Percentiles rank a stretch among this genome's conserved stretches.
These are phyloP conservation scores for Allobates femoralis DNA, from an alignment of 2,797 vertebrate genomes.

Conservation along the genomic window DNA sequence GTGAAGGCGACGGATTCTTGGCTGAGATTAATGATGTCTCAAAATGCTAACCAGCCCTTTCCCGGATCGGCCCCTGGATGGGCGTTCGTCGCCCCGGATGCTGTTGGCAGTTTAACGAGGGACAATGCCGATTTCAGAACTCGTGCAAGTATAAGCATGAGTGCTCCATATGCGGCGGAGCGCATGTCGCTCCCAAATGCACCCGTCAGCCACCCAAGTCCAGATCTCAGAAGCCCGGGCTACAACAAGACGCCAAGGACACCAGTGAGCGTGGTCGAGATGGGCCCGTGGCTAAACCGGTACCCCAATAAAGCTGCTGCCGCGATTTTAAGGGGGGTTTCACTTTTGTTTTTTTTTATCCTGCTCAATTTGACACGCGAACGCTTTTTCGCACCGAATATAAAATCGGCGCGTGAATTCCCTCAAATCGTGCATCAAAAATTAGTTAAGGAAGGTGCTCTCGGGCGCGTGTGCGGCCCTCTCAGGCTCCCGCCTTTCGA, in stretches of 20 bases:
- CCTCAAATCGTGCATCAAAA: not conserved
- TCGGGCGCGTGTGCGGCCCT: not conserved
- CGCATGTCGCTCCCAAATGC: too few relatives aligned
- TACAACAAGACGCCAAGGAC: not conserved
- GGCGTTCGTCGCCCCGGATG: too few relatives aligned
- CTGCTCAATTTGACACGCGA: not conserved
- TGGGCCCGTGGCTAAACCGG: not conserved
- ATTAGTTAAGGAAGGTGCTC: not conserved
- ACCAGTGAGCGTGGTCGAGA: not conserved
- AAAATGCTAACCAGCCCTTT: not conserved
- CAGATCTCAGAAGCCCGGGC: too few relatives aligned
- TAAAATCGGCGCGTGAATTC: not conserved
- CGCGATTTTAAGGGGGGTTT: not conserved
- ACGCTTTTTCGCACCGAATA: not conserved
- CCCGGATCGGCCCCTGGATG: not conserved
- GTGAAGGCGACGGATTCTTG: not conserved
- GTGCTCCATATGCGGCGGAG: too few relatives aligned
- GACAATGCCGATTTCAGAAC: too few relatives aligned
- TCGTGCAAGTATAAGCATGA: rapidly evolving
- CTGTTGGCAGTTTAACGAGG: too few relatives aligned
- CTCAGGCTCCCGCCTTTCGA: not conserved
- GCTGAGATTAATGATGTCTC: not conserved
- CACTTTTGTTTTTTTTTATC: not conserved
- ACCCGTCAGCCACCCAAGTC: too few relatives aligned
- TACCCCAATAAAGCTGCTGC: too few relatives aligned